A percentile compares a stretch with the other conserved stretches of the same genome.
Conservation (phyloP, 2,797 vertebrate genomes). For the Sebastes cheni region DNA sequence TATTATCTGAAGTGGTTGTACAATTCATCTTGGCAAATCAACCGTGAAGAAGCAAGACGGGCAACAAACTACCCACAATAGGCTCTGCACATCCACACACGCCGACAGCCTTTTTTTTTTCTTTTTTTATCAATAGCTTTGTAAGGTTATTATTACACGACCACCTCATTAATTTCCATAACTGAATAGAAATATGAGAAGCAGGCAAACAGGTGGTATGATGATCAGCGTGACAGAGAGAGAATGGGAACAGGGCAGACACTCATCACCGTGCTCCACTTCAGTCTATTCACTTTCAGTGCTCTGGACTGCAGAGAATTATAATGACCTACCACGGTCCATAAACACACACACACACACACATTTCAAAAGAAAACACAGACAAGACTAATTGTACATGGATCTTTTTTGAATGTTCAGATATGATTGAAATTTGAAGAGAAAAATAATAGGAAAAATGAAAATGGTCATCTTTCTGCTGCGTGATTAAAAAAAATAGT, state of each 20-base stretch:
- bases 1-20: not conserved
- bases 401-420: not conserved
- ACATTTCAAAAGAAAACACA: conserved; percentile 1
- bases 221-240: conserved; percentile 32
- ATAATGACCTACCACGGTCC: conserved; percentile 23
- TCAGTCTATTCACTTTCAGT: conserved; percentile 39
- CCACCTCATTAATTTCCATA: conserved; percentile 47
- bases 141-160: conserved; percentile 17
- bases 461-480: not conserved
- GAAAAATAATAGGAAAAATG: not conserved
- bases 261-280: conserved; percentile 42
- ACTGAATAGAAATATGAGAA: conserved; percentile 51
- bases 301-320: conserved; percentile 43
- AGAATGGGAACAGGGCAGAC: conserved; percentile 37
- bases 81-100: conserved; percentile 2
- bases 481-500: not conserved
- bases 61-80: not conserved
- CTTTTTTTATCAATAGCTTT: conserved; percentile 1
- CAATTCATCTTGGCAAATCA: conserved; percentile 13
- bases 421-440: conserved; percentile 22
- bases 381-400: not conserved
- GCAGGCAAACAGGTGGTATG: conserved; percentile 33
- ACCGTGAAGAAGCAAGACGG: not conserved
- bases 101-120: not conserved
- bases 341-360: not conserved